These are phyloP conservation scores for Muscina levida DNA, from an alignment of 2,888 invertebrate species.

Conservation along the genomic window DNA sequence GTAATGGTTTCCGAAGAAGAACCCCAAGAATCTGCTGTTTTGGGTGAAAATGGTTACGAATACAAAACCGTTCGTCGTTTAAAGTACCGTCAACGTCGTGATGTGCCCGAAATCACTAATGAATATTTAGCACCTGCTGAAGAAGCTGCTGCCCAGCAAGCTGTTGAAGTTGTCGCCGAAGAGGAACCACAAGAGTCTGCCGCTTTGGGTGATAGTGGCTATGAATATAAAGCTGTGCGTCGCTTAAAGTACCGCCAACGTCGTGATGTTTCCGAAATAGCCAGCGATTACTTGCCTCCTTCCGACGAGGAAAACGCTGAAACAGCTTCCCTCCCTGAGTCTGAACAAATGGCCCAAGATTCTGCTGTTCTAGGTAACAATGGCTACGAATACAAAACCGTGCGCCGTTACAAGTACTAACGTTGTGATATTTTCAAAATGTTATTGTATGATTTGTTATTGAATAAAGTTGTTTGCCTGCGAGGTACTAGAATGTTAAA, in stretches of 20 bases:
- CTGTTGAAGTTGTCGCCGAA: slow-evolving; percentile 21
- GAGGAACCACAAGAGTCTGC: slow-evolving; percentile 50
- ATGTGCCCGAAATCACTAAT: slow-evolving; percentile 70
- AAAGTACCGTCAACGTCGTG: slow-evolving; percentile 73
- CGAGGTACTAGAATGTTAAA: not conserved
- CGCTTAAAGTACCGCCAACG: slow-evolving; percentile 69
- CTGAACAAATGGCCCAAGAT: slow-evolving; percentile 58
- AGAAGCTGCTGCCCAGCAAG: slow-evolving; percentile 47
- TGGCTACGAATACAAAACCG: slow-evolving; percentile 68
- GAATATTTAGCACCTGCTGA: slow-evolving; percentile 70
- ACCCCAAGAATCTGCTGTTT: slow-evolving; percentile 66
- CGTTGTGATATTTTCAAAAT: slow-evolving; percentile 65
- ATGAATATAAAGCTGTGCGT: slow-evolving; percentile 70
- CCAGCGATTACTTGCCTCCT: slow-evolving; percentile 70
- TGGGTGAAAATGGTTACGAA: slow-evolving; percentile 70
- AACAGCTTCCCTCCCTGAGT: slow-evolving; percentile 21
- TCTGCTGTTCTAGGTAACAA: slow-evolving; percentile 53
- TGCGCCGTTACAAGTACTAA: slow-evolving; percentile 57
- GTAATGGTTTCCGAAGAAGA: slow-evolving; percentile 54
- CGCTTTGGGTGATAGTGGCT: slow-evolving; percentile 54
- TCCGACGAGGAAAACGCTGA: slow-evolving; percentile 63
- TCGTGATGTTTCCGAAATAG: slow-evolving; percentile 71
- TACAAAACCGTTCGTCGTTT: slow-evolving; percentile 74
- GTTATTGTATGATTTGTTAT: slow-evolving; percentile 15
- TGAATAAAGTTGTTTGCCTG: slow-evolving; percentile 36